Percentiles rank a stretch among this genome's conserved stretches.
These are phyloP conservation scores for Eilema griseolum DNA, from an alignment of 2,888 invertebrate species.

Conservation along the genomic window DNA sequence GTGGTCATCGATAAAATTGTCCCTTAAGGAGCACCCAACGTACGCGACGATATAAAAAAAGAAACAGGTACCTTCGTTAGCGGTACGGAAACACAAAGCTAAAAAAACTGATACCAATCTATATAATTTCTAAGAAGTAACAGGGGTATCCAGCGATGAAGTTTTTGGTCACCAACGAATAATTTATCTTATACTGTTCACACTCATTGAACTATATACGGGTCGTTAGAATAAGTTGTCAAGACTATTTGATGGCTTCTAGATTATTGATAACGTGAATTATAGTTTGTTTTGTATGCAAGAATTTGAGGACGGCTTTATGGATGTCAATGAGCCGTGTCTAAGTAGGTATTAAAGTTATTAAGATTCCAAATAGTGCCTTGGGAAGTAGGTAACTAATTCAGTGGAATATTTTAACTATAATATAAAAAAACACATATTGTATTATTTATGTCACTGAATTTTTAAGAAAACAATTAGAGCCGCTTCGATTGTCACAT, in stretches of 20 bases:
- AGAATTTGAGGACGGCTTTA: slow-evolving; percentile 74
- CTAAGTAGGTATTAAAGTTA: slow-evolving; percentile 58
- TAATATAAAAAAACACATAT: background rate
- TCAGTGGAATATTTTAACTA: background rate
- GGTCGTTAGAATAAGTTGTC: slow-evolving; percentile 78
- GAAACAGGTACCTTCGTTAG: slow-evolving; percentile 83
- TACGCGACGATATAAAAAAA: slow-evolving; percentile 71
- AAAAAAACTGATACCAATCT: slow-evolving; percentile 78
- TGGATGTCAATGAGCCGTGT: slow-evolving; percentile 76
- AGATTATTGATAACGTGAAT: slow-evolving; percentile 73
- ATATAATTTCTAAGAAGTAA: slow-evolving; percentile 81
- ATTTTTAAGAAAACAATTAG: slow-evolving; percentile 5
- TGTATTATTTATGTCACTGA: background rate
- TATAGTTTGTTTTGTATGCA: slow-evolving; percentile 74
- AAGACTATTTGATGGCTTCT: slow-evolving; percentile 69
- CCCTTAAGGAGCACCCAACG: slow-evolving; percentile 67
- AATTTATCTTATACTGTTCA: slow-evolving; percentile 80
- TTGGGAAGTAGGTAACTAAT: slow-evolving; percentile 5
- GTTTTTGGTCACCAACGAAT: slow-evolving; percentile 73
- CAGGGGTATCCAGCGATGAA: slow-evolving; percentile 68
- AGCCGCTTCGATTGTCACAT: slow-evolving; percentile 8
- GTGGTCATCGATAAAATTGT: slow-evolving; percentile 82
- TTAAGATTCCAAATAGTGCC: slow-evolving; percentile 32
- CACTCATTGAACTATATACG: too few relatives aligned
- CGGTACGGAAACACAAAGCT: slow-evolving; percentile 78